phyloP scores from a whole-genome alignment of 1,140 invertebrate species.

The Cataglyphis hispanica region DNA sequence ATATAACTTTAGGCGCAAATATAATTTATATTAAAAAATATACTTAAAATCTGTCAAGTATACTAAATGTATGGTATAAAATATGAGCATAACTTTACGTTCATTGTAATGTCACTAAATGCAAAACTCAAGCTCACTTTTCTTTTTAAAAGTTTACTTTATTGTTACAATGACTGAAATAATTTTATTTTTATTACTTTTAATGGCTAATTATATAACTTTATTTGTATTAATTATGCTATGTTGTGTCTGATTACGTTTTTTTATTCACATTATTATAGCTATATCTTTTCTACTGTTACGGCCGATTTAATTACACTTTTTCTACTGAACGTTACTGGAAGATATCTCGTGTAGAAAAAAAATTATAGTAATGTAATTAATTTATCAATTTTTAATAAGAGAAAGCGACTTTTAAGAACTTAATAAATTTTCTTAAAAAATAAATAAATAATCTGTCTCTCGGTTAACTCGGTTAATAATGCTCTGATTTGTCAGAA shows the following conservation, averaged over 20 bases:
- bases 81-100: not conserved
- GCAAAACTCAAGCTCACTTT: not conserved
- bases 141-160: not conserved
- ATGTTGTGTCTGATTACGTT: not conserved
- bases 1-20: not conserved
- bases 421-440: conserved; percentile 35
- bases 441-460: conserved; percentile 8
- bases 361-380: conserved; percentile 8
- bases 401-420: not conserved
- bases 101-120: not conserved
- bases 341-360: not conserved
- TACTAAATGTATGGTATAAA: not conserved
- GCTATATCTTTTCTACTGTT: not conserved
- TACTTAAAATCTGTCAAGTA: not conserved
- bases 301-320: not conserved
- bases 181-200: too few species aligned
- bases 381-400: not conserved
- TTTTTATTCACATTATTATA: not conserved
- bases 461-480: not conserved
- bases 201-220: not conserved
- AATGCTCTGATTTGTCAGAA: conserved; percentile 17
- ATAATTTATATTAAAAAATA: not conserved
- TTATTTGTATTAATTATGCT: not conserved
- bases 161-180: not conserved
- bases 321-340: not conserved